Conservation (phyloP, 2,797 vertebrate species). For the Prunella strophiata region DNA sequence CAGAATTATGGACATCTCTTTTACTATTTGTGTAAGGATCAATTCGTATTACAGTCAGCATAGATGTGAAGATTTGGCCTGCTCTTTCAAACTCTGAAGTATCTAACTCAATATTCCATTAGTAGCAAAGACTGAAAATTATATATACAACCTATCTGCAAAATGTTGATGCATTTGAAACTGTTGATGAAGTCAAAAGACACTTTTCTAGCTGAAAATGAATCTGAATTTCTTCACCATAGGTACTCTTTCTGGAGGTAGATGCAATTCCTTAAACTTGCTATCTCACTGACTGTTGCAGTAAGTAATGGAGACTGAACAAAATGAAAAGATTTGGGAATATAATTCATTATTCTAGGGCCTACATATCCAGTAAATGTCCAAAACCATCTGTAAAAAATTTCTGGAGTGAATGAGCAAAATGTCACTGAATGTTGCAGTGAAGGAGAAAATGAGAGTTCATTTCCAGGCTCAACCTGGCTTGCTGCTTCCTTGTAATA, state of each 20-base stretch:
- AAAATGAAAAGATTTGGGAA: background rate
- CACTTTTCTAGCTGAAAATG: background rate
- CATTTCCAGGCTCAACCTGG: slow-evolving; percentile 67
- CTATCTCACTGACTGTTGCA: background rate
- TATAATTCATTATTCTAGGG: slow-evolving; percentile 37
- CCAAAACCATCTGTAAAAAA: slow-evolving; percentile 60
- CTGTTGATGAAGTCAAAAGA: background rate
- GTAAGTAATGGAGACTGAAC: background rate
- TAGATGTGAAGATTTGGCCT: background rate
- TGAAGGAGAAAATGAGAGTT: slow-evolving; percentile 62
- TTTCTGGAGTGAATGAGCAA: slow-evolving; percentile 58
- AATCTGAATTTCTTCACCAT: background rate
- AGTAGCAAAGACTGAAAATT: background rate
- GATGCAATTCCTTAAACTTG: background rate
- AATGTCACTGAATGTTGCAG: slow-evolving; percentile 29
- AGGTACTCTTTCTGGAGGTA: background rate
- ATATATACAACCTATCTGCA: background rate
- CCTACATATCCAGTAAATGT: slow-evolving; percentile 48
- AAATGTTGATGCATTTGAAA: background rate
- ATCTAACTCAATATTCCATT: background rate
- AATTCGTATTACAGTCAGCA: background rate
- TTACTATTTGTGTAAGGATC: background rate
- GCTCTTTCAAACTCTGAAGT: background rate
- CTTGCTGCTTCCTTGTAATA: slow-evolving; percentile 62
- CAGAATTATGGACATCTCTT: background rate